Conservation (phyloP, 2,113 vertebrate genomes). For the Dipodomys spectabilis region DNA sequence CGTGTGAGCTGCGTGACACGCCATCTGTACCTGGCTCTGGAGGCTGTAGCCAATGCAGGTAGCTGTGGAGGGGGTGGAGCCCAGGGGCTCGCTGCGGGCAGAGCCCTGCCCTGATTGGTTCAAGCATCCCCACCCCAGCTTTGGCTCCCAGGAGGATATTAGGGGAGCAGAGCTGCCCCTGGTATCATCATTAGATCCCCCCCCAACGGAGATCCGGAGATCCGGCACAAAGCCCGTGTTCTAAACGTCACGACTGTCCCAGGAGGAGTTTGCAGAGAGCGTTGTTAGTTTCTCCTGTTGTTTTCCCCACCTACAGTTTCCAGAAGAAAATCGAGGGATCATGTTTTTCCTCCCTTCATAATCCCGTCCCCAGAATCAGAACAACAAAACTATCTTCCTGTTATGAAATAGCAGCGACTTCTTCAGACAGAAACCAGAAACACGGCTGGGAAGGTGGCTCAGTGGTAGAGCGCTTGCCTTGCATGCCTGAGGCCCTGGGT, state of each 20-base stretch:
- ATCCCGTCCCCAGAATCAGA: accelerated
- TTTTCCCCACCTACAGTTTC: not conserved
- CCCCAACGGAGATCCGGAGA: not conserved
- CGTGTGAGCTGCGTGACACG: not conserved
- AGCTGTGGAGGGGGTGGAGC: accelerated
- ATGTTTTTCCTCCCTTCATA: too few relatives aligned
- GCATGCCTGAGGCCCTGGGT: too few relatives aligned
- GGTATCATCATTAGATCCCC: not conserved
- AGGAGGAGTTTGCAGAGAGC: not conserved
- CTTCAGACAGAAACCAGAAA: not conserved
- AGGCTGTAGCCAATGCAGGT: accelerated
- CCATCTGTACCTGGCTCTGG: not conserved
- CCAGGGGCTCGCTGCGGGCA: accelerated
- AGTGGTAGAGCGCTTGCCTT: too few relatives aligned
- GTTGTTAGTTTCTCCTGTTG: not conserved
- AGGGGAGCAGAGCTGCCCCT: not conserved
- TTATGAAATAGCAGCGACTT: not conserved
- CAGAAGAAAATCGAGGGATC: conserved; percentile 11
- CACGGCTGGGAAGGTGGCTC: too few relatives aligned
- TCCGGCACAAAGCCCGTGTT: not conserved
- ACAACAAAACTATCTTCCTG: not conserved
- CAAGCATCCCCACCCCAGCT: accelerated
- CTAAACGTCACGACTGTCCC: not conserved
- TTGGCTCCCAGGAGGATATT: not conserved
- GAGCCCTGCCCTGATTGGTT: not conserved